Conservation (phyloP, 2,888 invertebrate genomes). For the Plagiodera versicolora region DNA sequence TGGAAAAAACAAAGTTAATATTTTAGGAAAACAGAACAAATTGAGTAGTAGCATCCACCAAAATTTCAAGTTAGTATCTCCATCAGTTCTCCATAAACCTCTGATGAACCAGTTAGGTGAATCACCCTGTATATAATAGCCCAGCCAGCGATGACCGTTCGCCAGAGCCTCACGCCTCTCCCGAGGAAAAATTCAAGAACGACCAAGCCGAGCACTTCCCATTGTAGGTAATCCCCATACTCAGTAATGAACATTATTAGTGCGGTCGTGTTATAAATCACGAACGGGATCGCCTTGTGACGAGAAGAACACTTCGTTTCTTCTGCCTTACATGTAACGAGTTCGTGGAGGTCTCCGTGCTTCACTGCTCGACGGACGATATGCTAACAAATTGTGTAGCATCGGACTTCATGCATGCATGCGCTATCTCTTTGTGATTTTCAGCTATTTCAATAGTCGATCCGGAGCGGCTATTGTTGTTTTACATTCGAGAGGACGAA, state of each 20-base stretch:
- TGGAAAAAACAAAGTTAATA: no score
- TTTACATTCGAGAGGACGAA: not conserved
- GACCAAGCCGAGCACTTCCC: not conserved
- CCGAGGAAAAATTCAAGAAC: no score
- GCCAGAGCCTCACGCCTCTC: no score
- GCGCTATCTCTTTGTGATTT: conserved; percentile 51
- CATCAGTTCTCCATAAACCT: no score
- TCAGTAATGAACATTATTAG: conserved; percentile 45
- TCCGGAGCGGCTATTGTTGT: conserved; percentile 24
- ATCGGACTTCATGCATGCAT: conserved; percentile 50
- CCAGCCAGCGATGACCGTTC: no score
- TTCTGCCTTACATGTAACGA: conserved; percentile 50
- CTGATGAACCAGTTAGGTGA: no score
- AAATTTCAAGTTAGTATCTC: no score
- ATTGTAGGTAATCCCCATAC: conserved; percentile 22
- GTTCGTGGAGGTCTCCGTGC: conserved; percentile 48
- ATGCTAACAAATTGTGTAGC: conserved; percentile 52
- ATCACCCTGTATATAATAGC: no score
- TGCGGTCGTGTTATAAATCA: conserved; percentile 39
- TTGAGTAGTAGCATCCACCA: no score
- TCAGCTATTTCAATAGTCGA: conserved; percentile 50
- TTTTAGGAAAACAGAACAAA: no score
- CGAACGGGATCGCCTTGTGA: conserved; percentile 45
- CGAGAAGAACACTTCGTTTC: conserved; percentile 47
- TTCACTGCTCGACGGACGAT: conserved; percentile 46